Evolutionary conservation across 30 jellyfish, hydroid and myxozoan species (phyloP).

Genomic region (Turritopsis rubra): DNA sequence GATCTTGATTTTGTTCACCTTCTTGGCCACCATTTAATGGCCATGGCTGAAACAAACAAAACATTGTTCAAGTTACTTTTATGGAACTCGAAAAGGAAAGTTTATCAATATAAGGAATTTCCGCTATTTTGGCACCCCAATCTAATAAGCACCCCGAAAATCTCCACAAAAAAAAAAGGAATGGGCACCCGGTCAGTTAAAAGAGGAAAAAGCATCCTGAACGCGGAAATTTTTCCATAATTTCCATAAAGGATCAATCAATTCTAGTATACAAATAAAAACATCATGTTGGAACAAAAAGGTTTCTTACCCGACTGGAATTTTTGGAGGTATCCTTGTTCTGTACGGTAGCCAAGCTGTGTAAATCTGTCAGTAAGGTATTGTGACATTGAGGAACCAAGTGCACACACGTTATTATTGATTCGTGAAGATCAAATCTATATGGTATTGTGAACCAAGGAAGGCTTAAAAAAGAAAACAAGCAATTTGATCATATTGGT

Average conservation of each 20-base stretch:
- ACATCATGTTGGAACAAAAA: slow-evolving; percentile 8
- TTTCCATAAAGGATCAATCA: slow-evolving; percentile 34
- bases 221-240: background rate
- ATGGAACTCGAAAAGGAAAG: too few species aligned
- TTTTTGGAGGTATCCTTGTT: background rate
- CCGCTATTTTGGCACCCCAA: too few species aligned
- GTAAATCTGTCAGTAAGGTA: slow-evolving; percentile 69
- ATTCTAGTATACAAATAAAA: slow-evolving; percentile 22
- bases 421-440: slow-evolving; percentile 83
- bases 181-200: background rate
- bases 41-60: slow-evolving; percentile 54
- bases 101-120: too few species aligned
- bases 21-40: slow-evolving; percentile 90
- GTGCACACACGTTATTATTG: slow-evolving; percentile 90
- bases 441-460: slow-evolving; percentile 97
- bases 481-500: too few species aligned
- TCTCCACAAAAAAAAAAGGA: background rate
- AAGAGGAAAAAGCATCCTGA: too few species aligned
- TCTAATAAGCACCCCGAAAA: background rate
- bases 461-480: slow-evolving; percentile 39
- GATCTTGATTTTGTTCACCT: slow-evolving; percentile 60
- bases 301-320: slow-evolving; percentile 10
- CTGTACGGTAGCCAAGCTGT: slow-evolving; percentile 23
- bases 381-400: slow-evolving; percentile 92
- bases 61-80: background rate